Evolutionary conservation across 2,113 vertebrate genomes (phyloP).

Genomic region (Ornithorhynchus anatinus): DNA sequence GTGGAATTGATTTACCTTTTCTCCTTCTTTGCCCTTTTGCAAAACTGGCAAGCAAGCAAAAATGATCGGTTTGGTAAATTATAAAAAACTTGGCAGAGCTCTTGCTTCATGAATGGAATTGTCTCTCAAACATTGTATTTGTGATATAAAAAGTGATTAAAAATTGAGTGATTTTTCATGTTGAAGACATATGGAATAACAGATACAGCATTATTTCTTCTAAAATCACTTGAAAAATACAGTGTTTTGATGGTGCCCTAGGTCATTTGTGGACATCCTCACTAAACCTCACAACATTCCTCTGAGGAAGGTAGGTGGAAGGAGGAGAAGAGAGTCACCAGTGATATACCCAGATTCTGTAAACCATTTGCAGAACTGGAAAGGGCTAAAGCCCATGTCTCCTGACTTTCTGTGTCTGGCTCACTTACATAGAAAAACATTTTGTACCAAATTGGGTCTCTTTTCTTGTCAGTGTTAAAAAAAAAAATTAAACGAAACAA

Average conservation of each 20-base stretch:
- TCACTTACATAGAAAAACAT: too few species aligned
- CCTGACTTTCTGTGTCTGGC: too few species aligned
- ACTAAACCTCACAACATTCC: background rate
- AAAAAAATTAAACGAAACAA: slow-evolving; percentile 13
- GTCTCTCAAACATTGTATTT: background rate
- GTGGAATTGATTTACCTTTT: background rate
- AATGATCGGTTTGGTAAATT: background rate
- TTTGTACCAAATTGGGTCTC: too few species aligned
- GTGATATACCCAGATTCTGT: too few species aligned
- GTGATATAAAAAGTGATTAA: background rate
- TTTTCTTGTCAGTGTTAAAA: too few species aligned
- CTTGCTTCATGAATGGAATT: too few species aligned
- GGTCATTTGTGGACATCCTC: background rate
- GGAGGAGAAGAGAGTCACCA: background rate
- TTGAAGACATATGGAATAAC: background rate
- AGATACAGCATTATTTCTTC: background rate
- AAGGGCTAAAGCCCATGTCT: too few species aligned
- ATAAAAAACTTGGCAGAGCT: too few species aligned
- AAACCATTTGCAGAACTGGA: too few species aligned
- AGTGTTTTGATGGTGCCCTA: background rate
- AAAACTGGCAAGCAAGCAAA: background rate
- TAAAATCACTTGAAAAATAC: background rate
- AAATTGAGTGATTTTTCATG: background rate
- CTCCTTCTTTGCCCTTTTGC: background rate
- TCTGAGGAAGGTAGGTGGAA: background rate